These are phyloP conservation scores for Apostichopus parvimensis DNA, from an alignment of 35 echinoderm and acorn worm genomes.

Conservation along the genomic window DNA sequence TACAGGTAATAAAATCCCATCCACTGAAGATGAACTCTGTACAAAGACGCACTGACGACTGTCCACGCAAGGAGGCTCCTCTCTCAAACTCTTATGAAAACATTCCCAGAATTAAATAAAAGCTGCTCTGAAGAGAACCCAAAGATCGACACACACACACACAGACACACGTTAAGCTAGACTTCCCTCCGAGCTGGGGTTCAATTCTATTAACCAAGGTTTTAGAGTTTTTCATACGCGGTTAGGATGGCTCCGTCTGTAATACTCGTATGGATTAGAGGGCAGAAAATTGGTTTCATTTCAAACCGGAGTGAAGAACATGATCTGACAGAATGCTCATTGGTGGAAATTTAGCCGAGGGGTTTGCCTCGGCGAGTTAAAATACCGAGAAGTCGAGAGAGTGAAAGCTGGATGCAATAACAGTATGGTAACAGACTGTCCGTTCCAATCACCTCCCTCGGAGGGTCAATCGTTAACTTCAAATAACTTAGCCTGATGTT, in stretches of 20 bases:
- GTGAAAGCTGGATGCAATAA: not conserved
- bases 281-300: not conserved
- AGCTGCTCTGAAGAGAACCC: not conserved
- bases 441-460: not conserved
- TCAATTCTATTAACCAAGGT: not conserved
- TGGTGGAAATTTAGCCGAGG: constrained; percentile 23
- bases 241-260: not conserved
- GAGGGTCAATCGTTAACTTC: not conserved
- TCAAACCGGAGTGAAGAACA: constrained; percentile 1
- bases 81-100: too few species aligned
- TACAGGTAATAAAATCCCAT: not conserved
- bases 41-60: not conserved
- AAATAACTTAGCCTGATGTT: not conserved
- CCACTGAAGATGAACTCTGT: not conserved
- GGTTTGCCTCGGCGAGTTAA: not conserved
- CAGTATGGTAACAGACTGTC: not conserved
- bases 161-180: not conserved
- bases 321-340: constrained; percentile 19
- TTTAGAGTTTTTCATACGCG: not conserved
- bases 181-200: not conserved
- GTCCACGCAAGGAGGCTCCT: not conserved
- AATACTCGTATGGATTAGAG: not conserved
- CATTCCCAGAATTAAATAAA: not conserved
- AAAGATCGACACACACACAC: not conserved
- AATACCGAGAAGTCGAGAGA: not conserved